Percentiles rank a stretch among this genome's conserved stretches.
These are phyloP conservation scores for Sisyra nigra DNA, from an alignment of 2,888 invertebrate genomes.

Conservation along the genomic window DNA sequence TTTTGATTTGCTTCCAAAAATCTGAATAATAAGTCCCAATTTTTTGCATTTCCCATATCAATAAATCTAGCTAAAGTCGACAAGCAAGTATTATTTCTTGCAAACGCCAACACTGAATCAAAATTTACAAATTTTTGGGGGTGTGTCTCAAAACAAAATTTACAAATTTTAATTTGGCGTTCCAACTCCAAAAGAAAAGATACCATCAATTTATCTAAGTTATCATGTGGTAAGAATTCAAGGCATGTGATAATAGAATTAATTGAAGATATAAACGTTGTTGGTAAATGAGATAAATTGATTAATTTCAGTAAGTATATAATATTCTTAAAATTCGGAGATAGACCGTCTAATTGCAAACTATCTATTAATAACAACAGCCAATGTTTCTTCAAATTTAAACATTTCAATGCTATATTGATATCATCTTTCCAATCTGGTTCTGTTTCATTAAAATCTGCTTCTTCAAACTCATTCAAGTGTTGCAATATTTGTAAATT, in stretches of 20 bases:
- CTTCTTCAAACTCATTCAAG: conserved; percentile 17
- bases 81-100: conserved; percentile 15
- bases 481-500: conserved; percentile 17
- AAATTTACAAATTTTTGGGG: conserved; percentile 1
- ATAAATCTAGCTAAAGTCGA: conserved; percentile 17
- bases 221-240: conserved; percentile 6
- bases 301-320: conserved; percentile 6
- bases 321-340: conserved; percentile 12
- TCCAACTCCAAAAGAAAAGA: conserved; percentile 18
- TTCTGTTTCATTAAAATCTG: conserved; percentile 9
- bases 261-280: not conserved
- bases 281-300: not conserved
- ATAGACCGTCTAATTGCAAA: conserved; percentile 14
- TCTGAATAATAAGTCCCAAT: not conserved
- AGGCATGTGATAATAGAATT: not conserved
- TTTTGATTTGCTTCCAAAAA: conserved; percentile 6
- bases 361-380: conserved; percentile 18
- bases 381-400: conserved; percentile 21
- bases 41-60: conserved; percentile 8
- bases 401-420: conserved; percentile 2
- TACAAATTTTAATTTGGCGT: conserved; percentile 16
- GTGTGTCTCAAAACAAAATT: conserved; percentile 17
- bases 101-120: conserved; percentile 3
- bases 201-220: conserved; percentile 18
- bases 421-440: conserved; percentile 1